Evolutionary conservation across 2,113 vertebrate species (phyloP), one percentile per base, ranked within the genome.

Genomic region (Condylura cristata): DNA sequence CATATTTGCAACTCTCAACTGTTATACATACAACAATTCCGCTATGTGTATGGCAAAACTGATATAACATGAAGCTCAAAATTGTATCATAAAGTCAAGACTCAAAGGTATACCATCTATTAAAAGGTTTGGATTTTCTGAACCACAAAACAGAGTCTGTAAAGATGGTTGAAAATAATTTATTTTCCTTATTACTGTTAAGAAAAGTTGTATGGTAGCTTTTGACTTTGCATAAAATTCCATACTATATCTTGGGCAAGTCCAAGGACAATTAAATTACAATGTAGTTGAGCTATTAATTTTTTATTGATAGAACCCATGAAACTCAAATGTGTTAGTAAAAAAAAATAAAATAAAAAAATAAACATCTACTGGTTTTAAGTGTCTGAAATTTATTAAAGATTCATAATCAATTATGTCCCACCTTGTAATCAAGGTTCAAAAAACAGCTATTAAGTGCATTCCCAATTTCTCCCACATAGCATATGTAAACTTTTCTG

Each of bases 281-380:
- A 92, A 85, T 18, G 58, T 58, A 81, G 16, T 86, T 3, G 78
- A 91, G 85, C 84, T 53, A 76, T 72, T 90, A 74, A 66, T 44
- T 41, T 51, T 90, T 48, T 65, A 53, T 89, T 72, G 34, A 85
- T 91, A 97, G 87, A 95, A 96, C 91, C 95, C 91, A 93, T 78
- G 86, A 78, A 60, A 90, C 94, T 96, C 65, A 96, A 96, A 87
- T 91, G 95, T 95, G 95, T 74, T n/a, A n/a, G n/a, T n/a, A n/a
- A n/a, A n/a, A n/a, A 94, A 86, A 91, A 97, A 97, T 95, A 32
- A 96, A 96, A 94, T 53, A 18, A 53, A 95, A 96, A 74, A 96
- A 90, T 96, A 97, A 97, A 96, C 96, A 97, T 96, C 97, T 97
- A 97, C 95, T 97, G 96, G 96, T 96, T 97, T 94, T 82, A 95